These are phyloP conservation scores for Drosophila kepulauana DNA, from an alignment of 1,140 invertebrate genomes.

Conservation along the genomic window DNA sequence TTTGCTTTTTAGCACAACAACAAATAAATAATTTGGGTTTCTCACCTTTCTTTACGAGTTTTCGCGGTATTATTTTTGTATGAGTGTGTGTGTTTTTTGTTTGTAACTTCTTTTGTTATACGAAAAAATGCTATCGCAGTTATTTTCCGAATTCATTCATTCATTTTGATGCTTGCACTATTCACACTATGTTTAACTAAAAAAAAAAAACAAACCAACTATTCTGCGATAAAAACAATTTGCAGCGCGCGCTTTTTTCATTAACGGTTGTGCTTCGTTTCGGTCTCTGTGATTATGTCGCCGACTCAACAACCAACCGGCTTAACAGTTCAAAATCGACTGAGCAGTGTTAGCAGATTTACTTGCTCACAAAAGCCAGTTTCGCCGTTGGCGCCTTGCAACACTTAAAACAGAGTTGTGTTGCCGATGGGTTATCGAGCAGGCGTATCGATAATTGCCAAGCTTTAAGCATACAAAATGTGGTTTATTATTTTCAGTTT, in stretches of 20 bases:
- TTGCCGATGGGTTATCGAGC: background rate
- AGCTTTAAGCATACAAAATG: background rate
- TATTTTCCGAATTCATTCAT: constrained; percentile 48
- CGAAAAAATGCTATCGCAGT: constrained; percentile 36
- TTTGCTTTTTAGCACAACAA: constrained; percentile 72
- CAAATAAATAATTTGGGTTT: constrained; percentile 72
- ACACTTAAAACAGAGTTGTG: constrained; percentile 3
- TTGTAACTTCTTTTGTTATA: constrained; percentile 29
- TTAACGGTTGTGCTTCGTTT: constrained; percentile 17
- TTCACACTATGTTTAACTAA: constrained; percentile 21
- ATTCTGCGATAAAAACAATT: constrained; percentile 27
- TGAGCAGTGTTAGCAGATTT: constrained; percentile 24
- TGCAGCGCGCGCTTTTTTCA: constrained; percentile 61
- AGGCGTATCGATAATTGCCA: background rate
- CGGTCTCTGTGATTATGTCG: background rate
- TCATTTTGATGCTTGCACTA: constrained; percentile 39
- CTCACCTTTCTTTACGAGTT: constrained; percentile 74
- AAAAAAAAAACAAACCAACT: constrained; percentile 41
- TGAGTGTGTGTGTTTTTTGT: constrained; percentile 10
- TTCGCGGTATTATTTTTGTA: constrained; percentile 44
- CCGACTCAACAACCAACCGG: constrained; percentile 39
- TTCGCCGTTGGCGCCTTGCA: background rate
- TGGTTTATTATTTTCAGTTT: background rate
- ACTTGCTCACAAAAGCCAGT: background rate
- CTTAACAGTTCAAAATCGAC: constrained; percentile 59